Evolutionary conservation across 1,140 invertebrate species (phyloP).

Genomic region (Glossosoma conforme): DNA sequence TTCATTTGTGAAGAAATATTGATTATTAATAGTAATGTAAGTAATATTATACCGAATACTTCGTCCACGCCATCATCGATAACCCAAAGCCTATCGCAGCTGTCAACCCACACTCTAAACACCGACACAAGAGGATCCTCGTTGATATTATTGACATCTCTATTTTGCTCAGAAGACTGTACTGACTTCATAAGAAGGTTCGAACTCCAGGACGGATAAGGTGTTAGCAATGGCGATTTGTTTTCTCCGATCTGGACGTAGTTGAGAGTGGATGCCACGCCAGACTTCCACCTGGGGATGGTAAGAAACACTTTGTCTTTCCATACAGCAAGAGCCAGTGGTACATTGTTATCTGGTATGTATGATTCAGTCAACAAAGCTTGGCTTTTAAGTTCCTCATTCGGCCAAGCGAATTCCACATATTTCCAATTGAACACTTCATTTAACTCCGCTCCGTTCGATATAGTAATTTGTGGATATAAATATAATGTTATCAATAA

Average conservation of each 20-base stretch:
- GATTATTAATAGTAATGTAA: not conserved
- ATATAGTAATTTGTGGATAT: too few species aligned
- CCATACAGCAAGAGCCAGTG: conserved; percentile 69
- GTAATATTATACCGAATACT: conserved; percentile 52
- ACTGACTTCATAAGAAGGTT: conserved; percentile 53
- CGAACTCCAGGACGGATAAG: conserved; percentile 64
- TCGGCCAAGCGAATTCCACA: conserved; percentile 64
- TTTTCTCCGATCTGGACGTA: conserved; percentile 54
- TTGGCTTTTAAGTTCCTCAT: conserved; percentile 47
- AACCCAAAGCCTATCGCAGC: conserved; percentile 59
- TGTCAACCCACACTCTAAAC: conserved; percentile 56
- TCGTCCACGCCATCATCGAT: conserved; percentile 58
- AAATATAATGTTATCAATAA: too few species aligned
- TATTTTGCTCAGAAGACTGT: conserved; percentile 34
- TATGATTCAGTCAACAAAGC: conserved; percentile 60
- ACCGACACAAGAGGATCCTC: conserved; percentile 38
- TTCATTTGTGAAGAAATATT: not conserved
- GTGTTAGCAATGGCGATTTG: conserved; percentile 55
- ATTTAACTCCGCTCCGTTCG: too few species aligned
- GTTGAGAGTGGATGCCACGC: conserved; percentile 65
- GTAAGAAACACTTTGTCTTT: conserved; percentile 73
- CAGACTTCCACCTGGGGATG: conserved; percentile 70
- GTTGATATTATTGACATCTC: not conserved
- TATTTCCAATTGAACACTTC: conserved; percentile 62
- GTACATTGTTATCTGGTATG: conserved; percentile 64